Evolutionary conservation across 2,113 vertebrate species (phyloP), one percentile per base, ranked within the genome.

Genomic region (Pollachius pollachius): DNA sequence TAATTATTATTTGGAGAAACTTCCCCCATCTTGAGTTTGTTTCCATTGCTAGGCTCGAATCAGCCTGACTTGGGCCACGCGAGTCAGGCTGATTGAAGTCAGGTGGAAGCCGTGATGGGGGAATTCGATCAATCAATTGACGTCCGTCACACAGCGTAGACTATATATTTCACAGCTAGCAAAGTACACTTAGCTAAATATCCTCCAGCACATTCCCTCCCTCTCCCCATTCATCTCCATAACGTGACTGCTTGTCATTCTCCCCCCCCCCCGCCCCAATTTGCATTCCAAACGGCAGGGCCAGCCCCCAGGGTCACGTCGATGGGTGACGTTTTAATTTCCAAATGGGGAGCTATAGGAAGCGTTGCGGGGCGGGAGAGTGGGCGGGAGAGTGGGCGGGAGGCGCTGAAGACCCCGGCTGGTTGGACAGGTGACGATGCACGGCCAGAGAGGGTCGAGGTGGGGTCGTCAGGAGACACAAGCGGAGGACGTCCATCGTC

Each of bases 301-400:
- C 75, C 72, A 81, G 81, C 67, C 73, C 25, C 70, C 67, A 0
- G 0, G 75, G 78, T 86, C 78, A 84, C 63, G 73, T 69, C 81
- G 75, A 84, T 76, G 76, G 73, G 72, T 74, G 76, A 74, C 71
- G 37, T 82, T 90, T 85, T 89, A 84, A 87, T 91, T 87, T 85
- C 66, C 80, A 89, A 92, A 92, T 90, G 89, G 87, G 77, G 27
- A 65, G 63, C 37, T 41, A 41, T 41, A 41, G 37, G 37, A 6
- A 41, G 37, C 6, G 37, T 3, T 11, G 37, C 9, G 37, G 37
- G 11, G 23, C 57, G 61, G 84, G 75, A 58, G 52, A 62, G 57
- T 18, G 37, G 11, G 23, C 57, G 61, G 84, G 75, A 58, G 52
- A 62, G 57, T 71, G 58, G 68, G 54, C 4, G 23, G 62, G 41